Evolutionary conservation across 2,797 vertebrate species (phyloP).

Genomic region (Peromyscus attwateri): DNA sequence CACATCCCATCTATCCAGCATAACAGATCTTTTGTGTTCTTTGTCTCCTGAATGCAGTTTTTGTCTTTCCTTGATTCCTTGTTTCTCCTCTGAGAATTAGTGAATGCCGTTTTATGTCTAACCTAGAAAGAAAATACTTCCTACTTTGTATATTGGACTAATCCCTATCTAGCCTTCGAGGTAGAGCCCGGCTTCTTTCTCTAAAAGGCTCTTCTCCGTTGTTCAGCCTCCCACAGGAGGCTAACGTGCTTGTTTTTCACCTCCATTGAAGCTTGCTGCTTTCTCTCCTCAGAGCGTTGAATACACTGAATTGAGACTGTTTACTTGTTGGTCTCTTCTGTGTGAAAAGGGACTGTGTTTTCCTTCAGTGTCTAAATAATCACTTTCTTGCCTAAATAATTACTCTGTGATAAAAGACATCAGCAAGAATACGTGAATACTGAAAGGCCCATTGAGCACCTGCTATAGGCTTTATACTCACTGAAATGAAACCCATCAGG

Average conservation of each 20-base stretch:
- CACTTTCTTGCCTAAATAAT: not conserved
- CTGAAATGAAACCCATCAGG: not conserved
- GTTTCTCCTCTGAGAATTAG: not conserved
- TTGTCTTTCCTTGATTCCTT: not conserved
- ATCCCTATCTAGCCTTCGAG: not conserved
- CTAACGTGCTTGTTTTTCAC: not conserved
- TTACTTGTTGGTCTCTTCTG: not conserved
- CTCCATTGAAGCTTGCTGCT: not conserved
- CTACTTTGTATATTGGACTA: not conserved
- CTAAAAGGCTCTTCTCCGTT: not conserved
- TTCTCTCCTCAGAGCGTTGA: not conserved
- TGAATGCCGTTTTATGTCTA: not conserved
- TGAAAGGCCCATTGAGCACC: not conserved
- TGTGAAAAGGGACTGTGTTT: not conserved
- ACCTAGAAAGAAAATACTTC: not conserved
- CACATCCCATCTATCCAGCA: not conserved
- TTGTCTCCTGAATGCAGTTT: not conserved
- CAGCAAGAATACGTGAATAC: not conserved
- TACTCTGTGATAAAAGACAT: not conserved
- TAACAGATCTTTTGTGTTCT: not conserved
- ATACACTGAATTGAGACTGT: not conserved
- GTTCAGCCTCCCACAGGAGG: not conserved
- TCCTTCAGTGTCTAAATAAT: not conserved
- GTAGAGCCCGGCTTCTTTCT: not conserved
- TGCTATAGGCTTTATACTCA: not conserved